Percentiles rank a stretch among this genome's conserved stretches.
phyloP scores from a whole-genome alignment of 2,888 invertebrate species.

The Hyposoter dolosus region DNA sequence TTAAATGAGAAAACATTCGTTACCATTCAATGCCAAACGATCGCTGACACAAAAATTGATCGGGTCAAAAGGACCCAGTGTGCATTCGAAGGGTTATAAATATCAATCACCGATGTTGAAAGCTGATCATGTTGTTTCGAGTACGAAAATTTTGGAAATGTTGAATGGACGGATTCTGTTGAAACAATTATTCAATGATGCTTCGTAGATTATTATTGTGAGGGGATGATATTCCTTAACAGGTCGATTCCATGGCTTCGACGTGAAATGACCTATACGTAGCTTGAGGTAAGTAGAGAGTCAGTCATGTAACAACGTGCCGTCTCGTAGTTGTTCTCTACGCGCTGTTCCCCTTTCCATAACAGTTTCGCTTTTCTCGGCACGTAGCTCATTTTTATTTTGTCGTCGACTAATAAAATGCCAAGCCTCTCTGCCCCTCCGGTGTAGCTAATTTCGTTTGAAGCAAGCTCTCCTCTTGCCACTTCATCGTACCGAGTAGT shows the following conservation, averaged over 20 bases:
- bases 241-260: not conserved
- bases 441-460: slow-evolving; percentile 54
- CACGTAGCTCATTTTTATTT: slow-evolving; percentile 79
- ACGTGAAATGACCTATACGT: slow-evolving; percentile 10
- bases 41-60: no score
- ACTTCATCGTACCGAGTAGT: slow-evolving; percentile 58
- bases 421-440: slow-evolving; percentile 45
- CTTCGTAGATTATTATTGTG: not conserved
- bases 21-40: no score
- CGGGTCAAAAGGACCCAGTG: no score
- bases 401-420: slow-evolving; percentile 60
- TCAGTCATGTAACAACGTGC: slow-evolving; percentile 28
- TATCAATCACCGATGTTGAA: no score
- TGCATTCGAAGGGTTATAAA: no score
- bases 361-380: slow-evolving; percentile 73
- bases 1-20: no score
- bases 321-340: slow-evolving; percentile 31
- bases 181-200: not conserved
- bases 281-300: slow-evolving; percentile 18
- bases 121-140: not conserved
- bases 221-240: not conserved
- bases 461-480: slow-evolving; percentile 56
- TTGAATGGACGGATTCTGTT: not conserved
- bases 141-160: not conserved
- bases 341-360: slow-evolving; percentile 28